phyloP scores from a whole-genome alignment of 1,140 invertebrate species.

The Brachionus asplanchnoidis region DNA sequence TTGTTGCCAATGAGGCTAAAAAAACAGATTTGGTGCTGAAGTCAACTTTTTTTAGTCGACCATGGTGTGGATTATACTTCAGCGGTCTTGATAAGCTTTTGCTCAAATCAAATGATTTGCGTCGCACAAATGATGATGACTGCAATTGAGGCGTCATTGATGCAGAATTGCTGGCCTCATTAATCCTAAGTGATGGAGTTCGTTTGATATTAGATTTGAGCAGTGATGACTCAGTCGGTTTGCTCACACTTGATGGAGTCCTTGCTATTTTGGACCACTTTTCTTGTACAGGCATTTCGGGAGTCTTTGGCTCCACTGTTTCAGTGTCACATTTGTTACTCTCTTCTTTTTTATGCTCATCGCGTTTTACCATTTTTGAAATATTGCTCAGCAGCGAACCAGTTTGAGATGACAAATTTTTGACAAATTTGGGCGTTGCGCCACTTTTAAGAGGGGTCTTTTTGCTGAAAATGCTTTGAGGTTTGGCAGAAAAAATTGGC shows the following conservation, averaged over 20 bases:
- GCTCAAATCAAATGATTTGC: constrained; percentile 2
- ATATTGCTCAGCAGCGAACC: background rate
- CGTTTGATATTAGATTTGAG: background rate
- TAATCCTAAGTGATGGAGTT: background rate
- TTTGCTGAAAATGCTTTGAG: background rate
- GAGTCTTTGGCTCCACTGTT: background rate
- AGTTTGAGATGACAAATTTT: background rate
- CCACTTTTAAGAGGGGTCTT: background rate
- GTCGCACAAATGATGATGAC: background rate
- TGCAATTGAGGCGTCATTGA: background rate
- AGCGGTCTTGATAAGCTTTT: background rate
- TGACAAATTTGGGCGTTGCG: constrained; percentile 1
- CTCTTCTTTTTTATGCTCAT: background rate
- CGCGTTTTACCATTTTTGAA: background rate
- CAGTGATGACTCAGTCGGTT: constrained; percentile 6
- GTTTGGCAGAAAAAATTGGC: background rate
- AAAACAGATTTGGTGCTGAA: constrained; percentile 1
- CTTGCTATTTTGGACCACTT: background rate
- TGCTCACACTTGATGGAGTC: background rate
- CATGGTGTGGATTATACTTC: constrained; percentile 11
- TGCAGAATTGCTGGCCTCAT: background rate
- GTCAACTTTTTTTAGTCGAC: background rate
- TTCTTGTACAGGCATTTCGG: background rate
- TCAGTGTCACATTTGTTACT: background rate
- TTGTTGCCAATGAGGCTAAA: background rate